A percentile compares a stretch with the other conserved stretches of the same genome.
These are phyloP conservation scores for Podocnemis expansa DNA, from an alignment of 2,113 vertebrate genomes.

Conservation along the genomic window DNA sequence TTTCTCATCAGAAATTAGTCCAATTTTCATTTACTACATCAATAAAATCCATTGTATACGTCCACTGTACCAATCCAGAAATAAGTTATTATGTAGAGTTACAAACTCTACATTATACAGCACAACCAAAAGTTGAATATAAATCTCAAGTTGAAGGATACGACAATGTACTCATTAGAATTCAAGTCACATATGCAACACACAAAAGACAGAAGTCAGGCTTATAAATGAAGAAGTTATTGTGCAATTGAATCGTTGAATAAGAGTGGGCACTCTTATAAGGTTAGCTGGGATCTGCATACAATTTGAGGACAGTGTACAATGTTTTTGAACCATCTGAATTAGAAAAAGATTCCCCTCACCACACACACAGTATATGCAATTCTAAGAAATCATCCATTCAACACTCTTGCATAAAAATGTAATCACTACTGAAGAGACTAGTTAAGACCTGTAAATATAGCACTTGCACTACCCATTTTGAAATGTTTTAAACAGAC, in stretches of 20 bases:
- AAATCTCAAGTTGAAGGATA: neutral
- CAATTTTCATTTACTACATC: constrained; percentile 5
- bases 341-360: constrained; percentile 9
- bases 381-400: neutral
- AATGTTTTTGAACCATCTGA: neutral
- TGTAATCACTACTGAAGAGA: neutral
- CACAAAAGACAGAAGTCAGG: neutral
- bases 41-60: neutral
- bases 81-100: neutral
- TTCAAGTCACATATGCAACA: neutral
- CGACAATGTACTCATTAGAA: neutral
- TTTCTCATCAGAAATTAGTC: constrained; percentile 31
- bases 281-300: constrained; percentile 1
- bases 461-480: neutral
- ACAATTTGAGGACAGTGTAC: neutral
- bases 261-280: neutral
- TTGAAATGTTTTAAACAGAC: neutral
- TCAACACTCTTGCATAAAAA: neutral
- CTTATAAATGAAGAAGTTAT: constrained; percentile 37
- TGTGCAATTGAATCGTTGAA: neutral
- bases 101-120: neutral
- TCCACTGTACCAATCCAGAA: neutral
- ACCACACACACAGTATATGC: neutral
- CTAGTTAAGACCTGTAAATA: neutral
- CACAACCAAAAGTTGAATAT: neutral